Evolutionary conservation across 2,113 vertebrate species (phyloP), one percentile per base, ranked within the genome.

Genomic region (Malurus elegans): DNA sequence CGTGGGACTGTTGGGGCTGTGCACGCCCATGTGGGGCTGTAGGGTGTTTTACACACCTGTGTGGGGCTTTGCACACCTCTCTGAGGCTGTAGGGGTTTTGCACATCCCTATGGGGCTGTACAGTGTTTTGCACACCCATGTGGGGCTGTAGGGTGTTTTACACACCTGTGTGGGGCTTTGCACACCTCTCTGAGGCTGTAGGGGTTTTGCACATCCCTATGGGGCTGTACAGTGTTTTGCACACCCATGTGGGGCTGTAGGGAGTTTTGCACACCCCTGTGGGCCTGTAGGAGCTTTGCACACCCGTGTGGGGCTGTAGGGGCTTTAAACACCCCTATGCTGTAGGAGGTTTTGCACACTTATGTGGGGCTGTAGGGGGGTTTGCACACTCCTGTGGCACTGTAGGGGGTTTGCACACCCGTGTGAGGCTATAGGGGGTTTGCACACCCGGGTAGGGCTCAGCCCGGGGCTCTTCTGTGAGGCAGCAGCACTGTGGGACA

Each of bases 401-500:
- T 70, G 14, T 42, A 9, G 34, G 11, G 1, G n/a, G 12, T 16
- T n/a, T 15, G 50, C 29, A 6, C 9, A 1, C 9, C 8, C 25
- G 4, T 9, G 13, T 10, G 12, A 6, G 5, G 29, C 18, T 70
- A 71, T 18, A 25, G 6, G 14, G 15, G n/a, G 54, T 28, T 60
- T 61, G 40, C 17, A 38, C 38, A 38, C 38, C 38, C 38, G 10
- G 38, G 38, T 38, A 38, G 31, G 57, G 21, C 1, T 12, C 57
- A 13, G 58, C 38, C 16, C 1, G 1, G 26, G 54, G 32, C 25
- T 73, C 18, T 91, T 74, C 79, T 11, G 86, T 0, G 53, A 75
- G 44, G 64, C 60, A 78, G 86, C 56, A 3, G 44, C 1, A 29
- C 88, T 96, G 96, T 93, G 96, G 96, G 96, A 97, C 95, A 86